A percentile compares a stretch with the other conserved stretches of the same genome.
Evolutionary conservation across 64 coral and sea anemone species (phyloP).

Genomic region (Pocillopora damicornis): DNA sequence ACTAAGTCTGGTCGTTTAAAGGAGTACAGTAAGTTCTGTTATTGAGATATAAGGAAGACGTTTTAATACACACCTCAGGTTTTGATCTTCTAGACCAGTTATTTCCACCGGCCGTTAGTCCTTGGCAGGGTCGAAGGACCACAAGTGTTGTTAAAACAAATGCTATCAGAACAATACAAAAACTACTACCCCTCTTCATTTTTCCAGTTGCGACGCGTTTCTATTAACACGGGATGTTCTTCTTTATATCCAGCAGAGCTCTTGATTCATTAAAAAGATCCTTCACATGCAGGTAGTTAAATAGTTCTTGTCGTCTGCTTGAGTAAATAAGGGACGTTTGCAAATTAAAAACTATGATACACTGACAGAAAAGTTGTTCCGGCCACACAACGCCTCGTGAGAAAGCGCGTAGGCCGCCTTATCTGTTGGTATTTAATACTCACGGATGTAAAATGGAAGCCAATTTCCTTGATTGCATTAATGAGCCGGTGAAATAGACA

Average conservation of each 20-base stretch:
- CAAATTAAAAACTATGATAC: background rate
- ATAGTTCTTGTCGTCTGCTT: background rate
- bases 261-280: too few species aligned
- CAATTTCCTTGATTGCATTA: too few species aligned
- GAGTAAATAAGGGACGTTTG: background rate
- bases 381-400: background rate
- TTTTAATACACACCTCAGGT: background rate
- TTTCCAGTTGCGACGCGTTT: background rate
- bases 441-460: too few species aligned
- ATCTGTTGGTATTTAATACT: slow-evolving; percentile 14
- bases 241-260: background rate
- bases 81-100: slow-evolving; percentile 15
- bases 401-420: background rate
- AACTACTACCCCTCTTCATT: background rate
- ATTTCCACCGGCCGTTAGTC: background rate
- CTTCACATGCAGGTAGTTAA: too few species aligned
- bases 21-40: background rate
- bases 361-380: background rate
- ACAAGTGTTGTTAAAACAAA: background rate
- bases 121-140: background rate
- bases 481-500: too few species aligned
- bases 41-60: background rate
- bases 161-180: background rate
- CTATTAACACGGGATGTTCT: background rate
- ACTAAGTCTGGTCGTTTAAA: too few species aligned